These are phyloP conservation scores for Thalassarche chlororhynchos DNA, from an alignment of 2,113 vertebrate genomes.

Conservation along the genomic window DNA sequence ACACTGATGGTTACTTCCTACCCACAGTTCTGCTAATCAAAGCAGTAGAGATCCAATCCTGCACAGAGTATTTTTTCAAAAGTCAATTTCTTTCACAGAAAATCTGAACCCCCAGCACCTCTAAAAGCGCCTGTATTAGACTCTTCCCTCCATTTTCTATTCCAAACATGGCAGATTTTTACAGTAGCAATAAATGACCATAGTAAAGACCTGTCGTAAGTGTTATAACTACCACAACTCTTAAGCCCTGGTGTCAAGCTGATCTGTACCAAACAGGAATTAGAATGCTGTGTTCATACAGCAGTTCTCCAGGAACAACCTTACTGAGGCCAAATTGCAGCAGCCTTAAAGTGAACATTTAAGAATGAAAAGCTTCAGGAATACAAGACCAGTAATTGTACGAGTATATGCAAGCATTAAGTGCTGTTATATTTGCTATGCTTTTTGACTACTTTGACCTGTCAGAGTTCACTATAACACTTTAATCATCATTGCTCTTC, in stretches of 20 bases:
- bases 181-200: not conserved
- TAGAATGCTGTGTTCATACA: not conserved
- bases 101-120: not conserved
- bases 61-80: not conserved
- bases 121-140: not conserved
- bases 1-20: not conserved
- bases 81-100: not conserved
- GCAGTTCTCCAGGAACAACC: not conserved
- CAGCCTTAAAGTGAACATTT: not conserved
- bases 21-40: not conserved
- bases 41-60: not conserved
- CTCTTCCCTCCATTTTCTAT: not conserved
- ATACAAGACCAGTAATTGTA: not conserved
- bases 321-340: not conserved
- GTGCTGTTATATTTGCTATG: not conserved
- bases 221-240: not conserved
- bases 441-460: not conserved
- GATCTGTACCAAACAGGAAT: not conserved
- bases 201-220: not conserved
- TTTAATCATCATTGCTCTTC: not conserved
- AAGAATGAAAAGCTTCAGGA: not conserved
- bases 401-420: not conserved
- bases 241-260: not conserved
- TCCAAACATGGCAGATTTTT: not conserved
- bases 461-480: not conserved